phyloP scores from a whole-genome alignment of 2,113 vertebrate species.

The Chitala chitala region DNA sequence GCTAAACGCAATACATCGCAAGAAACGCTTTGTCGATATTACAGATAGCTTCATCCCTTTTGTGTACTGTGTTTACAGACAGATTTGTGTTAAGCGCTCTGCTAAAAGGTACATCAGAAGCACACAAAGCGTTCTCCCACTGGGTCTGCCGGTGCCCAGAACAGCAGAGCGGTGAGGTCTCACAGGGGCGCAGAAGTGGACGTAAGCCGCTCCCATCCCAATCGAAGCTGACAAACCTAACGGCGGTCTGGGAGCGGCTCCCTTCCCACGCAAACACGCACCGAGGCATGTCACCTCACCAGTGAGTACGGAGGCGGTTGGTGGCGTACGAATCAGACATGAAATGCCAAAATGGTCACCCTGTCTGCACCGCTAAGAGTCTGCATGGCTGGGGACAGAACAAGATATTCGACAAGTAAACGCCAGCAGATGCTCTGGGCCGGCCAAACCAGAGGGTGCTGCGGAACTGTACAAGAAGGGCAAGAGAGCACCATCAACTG shows the following conservation, averaged over 20 bases:
- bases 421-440: too few species aligned
- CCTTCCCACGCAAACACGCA: neutral
- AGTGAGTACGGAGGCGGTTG: neutral
- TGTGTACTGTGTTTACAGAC: too few species aligned
- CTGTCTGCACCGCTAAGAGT: neutral
- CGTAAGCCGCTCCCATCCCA: neutral
- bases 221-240: slow-evolving; percentile 6
- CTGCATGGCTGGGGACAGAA: neutral
- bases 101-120: neutral
- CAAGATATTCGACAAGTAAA: too few species aligned
- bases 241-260: neutral
- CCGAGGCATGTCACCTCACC: too few species aligned
- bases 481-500: too few species aligned
- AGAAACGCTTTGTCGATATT: too few species aligned
- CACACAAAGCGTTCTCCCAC: neutral
- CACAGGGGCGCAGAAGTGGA: neutral
- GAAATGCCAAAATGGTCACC: slow-evolving; percentile 1
- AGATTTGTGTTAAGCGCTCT: neutral
- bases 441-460: too few species aligned
- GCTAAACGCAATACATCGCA: too few species aligned
- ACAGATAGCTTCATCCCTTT: too few species aligned
- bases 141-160: neutral
- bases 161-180: neutral
- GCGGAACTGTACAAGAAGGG: too few species aligned
- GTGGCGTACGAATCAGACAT: neutral